Base-by-base conservation (phyloP, 1,140 invertebrate species). In the Eumaeus atala region DNA sequence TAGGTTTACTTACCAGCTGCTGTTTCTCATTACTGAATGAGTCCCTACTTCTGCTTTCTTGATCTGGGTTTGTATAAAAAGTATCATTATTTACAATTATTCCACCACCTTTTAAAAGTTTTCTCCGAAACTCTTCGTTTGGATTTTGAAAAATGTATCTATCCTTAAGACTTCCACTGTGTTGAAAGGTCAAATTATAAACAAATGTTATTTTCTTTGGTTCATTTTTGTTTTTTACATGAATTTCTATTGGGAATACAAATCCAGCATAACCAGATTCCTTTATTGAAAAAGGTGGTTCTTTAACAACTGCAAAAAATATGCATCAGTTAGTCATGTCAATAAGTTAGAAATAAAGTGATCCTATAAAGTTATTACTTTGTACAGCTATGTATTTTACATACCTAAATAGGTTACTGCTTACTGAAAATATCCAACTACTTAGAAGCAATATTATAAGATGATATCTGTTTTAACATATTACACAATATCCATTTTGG, bases 251-350 rank as follows among this genome's bases (percentile, higher is more conserved):
- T 1, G 94, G 94, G 48, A 98, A 88, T 38, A 91, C 89, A 77
- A 99, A 99, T 12, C 97, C 95, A 54, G 96, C 97, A 91, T 98
- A 98, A 1, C 97, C 97, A 7, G 95, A 95, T 78, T 98, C 97
- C 67, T 93, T 93, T 12, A 98, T 91, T 48, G 90, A 85, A 88
- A 96, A 99, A n/a, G 97, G 97, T 37, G 96, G 95, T 54, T 96
- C 94, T 74, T 96, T 97, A 0, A 95, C 80, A 63, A 94, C 94
- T 95, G 84, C 58, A 91, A 91, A 58, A 11, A 34, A 14, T n/a
- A n/a, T n/a, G 35, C n/a, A 12, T 36, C 2, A 28, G 21, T 28
- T n/a, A n/a, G n/a, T n/a, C n/a, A n/a, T n/a, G n/a, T n/a, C n/a
- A n/a, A n/a, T n/a, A n/a, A n/a, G n/a, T n/a, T n/a, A n/a, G n/a